Base-by-base conservation (phyloP, 2,797 vertebrate species). In the Capromys pilorides region DNA sequence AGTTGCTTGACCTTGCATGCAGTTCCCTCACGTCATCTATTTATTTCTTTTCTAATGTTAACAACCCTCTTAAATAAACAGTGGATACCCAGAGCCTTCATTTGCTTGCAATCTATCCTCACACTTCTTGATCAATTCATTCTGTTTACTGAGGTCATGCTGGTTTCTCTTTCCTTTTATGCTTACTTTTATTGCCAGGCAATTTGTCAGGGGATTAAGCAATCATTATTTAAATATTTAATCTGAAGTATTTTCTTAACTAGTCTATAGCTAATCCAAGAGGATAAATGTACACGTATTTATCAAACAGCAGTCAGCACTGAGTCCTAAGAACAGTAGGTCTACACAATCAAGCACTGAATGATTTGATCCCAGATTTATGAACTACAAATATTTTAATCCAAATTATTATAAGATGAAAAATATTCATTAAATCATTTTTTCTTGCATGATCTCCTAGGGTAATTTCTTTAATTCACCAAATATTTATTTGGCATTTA, bases 221-320 rank as follows among this genome's bases (percentile, higher is more conserved):
- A 78, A 71, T 69, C n/a, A 91, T 69, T 88, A 96, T 54, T 87
- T 91, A 78, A 93, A 59, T 21, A 83, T 49, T 73, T 91, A 92
- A 36, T 41, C 54, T 69, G 14, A 73, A 51, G 7, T 91, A 26
- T 71, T 64, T 33, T 45, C 57, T 87, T 87, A 64, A 75, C 5
- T 62, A 75, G 22, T 77, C 13, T 83, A 3, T 54, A 93, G 82
- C 33, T 75, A 61, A 84, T 14, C 28, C 41, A 82, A 49, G 78
- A 92, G 39, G 10, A 69, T 61, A n/a, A 83, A 79, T 49, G 36
- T 14, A 49, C 62, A 21, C 26, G 4, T 41, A 11, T 73, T 92
- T 75, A 66, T 61, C 57, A 61, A 90, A 66, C 2, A 73, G 45
- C 39, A 33, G 26, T 7, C 51, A 93, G 49, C 6, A 69, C n/a